phyloP scores from a whole-genome alignment of 2,797 vertebrate species.

The Syncerus caffer region DNA sequence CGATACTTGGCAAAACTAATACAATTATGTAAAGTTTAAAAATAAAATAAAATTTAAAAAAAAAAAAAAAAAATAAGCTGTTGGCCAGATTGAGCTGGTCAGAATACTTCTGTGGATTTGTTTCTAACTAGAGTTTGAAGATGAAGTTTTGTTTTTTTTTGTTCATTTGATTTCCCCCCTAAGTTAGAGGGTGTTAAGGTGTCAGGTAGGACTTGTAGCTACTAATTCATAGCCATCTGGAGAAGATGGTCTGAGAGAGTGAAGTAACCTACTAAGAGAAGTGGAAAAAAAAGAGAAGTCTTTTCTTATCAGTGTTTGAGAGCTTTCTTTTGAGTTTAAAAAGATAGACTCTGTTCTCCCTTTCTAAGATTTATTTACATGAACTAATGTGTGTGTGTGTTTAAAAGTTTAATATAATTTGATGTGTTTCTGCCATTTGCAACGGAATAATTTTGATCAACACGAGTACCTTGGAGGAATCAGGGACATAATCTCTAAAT shows the following conservation, averaged over 20 bases:
- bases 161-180: background rate
- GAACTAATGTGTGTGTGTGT: background rate
- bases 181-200: background rate
- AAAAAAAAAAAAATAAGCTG: too few species aligned
- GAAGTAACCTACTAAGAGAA: background rate
- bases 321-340: background rate
- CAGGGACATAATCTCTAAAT: background rate
- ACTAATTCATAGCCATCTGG: background rate
- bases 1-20: too few species aligned
- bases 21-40: too few species aligned
- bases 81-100: background rate
- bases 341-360: background rate
- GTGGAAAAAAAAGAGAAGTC: background rate
- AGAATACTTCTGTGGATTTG: background rate
- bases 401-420: background rate
- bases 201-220: background rate
- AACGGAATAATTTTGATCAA: background rate
- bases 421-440: background rate
- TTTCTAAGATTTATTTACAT: background rate
- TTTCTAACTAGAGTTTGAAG: background rate
- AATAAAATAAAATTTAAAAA: too few species aligned
- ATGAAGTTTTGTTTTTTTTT: background rate
- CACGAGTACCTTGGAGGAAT: background rate
- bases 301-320: background rate
- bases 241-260: background rate